phyloP scores from a whole-genome alignment of 2,888 invertebrate genomes.

The Temnothorax unifasciatus region DNA sequence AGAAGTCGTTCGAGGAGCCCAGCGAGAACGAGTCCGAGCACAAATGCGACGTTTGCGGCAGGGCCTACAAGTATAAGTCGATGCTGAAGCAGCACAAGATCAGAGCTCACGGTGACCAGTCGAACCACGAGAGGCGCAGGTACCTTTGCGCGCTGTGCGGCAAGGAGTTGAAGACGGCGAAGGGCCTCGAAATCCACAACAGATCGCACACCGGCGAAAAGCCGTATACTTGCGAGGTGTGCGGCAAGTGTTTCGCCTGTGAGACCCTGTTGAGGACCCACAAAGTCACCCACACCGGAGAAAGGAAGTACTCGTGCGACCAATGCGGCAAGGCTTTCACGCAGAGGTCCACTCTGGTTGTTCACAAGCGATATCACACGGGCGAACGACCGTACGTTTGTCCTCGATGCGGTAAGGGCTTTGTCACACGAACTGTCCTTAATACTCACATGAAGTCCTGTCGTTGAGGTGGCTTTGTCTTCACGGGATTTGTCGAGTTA shows the following conservation, averaged over 20 bases:
- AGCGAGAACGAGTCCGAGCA: slow-evolving; percentile 61
- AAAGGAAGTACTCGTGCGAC: slow-evolving; percentile 88
- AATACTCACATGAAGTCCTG: slow-evolving; percentile 87
- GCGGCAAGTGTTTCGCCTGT: slow-evolving; percentile 81
- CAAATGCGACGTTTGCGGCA: slow-evolving; percentile 77
- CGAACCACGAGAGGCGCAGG: slow-evolving; percentile 76
- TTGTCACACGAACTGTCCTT: slow-evolving; percentile 88
- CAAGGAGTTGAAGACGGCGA: slow-evolving; percentile 81
- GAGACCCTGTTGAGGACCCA: slow-evolving; percentile 87
- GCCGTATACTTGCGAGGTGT: slow-evolving; percentile 80
- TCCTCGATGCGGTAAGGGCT: slow-evolving; percentile 87
- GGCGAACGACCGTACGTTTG: slow-evolving; percentile 88
- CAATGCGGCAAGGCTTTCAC: slow-evolving; percentile 88
- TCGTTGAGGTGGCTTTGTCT: slow-evolving; percentile 46
- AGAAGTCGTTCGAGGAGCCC: slow-evolving; percentile 25
- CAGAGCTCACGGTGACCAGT: slow-evolving; percentile 73
- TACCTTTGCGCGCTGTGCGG: slow-evolving; percentile 81
- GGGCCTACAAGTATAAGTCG: slow-evolving; percentile 78
- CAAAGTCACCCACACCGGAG: slow-evolving; percentile 88
- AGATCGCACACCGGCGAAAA: slow-evolving; percentile 83
- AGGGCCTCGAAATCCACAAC: slow-evolving; percentile 82
- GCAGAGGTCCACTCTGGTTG: slow-evolving; percentile 87
- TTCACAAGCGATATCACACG: slow-evolving; percentile 88
- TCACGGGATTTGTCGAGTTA: neutral
- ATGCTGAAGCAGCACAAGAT: slow-evolving; percentile 79